Conservation (phyloP, 2,888 invertebrate genomes). For the Allacma fusca region DNA sequence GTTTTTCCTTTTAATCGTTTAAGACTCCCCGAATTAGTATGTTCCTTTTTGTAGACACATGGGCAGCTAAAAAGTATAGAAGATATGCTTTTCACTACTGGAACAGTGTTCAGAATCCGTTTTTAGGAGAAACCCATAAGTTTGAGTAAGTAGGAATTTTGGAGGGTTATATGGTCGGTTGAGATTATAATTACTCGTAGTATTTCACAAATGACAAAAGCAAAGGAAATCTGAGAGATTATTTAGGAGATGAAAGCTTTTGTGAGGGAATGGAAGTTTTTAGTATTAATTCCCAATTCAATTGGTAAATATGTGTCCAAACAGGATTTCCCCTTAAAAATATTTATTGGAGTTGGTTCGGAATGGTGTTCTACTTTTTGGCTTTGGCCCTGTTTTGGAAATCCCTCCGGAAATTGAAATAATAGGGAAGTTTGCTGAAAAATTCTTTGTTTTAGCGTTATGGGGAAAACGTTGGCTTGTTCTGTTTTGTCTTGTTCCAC, state of each 20-base stretch:
- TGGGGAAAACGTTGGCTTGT: too few species aligned
- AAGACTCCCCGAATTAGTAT: background rate
- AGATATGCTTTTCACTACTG: too few species aligned
- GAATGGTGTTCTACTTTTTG: too few species aligned
- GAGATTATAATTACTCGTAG: background rate
- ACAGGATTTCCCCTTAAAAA: background rate
- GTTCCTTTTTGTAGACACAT: background rate
- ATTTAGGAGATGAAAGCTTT: constrained; percentile 5
- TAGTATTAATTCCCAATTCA: background rate
- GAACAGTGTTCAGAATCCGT: too few species aligned
- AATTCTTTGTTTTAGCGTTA: too few species aligned
- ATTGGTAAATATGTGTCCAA: background rate
- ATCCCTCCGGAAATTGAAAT: constrained; percentile 3
- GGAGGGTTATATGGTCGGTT: too few species aligned
- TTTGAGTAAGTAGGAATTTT: too few species aligned
- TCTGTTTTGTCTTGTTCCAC: background rate
- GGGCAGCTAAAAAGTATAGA: too few species aligned
- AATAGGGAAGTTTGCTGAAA: background rate
- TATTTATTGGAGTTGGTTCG: background rate
- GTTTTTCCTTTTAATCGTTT: constrained; percentile 16
- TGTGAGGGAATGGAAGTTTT: background rate
- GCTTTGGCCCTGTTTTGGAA: background rate
- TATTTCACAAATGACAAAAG: constrained; percentile 12
- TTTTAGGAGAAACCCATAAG: too few species aligned
- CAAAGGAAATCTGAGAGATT: constrained; percentile 4